These are phyloP conservation scores for Trachymyrmex septentrionalis DNA, from an alignment of 1,140 invertebrate genomes.

Conservation along the genomic window DNA sequence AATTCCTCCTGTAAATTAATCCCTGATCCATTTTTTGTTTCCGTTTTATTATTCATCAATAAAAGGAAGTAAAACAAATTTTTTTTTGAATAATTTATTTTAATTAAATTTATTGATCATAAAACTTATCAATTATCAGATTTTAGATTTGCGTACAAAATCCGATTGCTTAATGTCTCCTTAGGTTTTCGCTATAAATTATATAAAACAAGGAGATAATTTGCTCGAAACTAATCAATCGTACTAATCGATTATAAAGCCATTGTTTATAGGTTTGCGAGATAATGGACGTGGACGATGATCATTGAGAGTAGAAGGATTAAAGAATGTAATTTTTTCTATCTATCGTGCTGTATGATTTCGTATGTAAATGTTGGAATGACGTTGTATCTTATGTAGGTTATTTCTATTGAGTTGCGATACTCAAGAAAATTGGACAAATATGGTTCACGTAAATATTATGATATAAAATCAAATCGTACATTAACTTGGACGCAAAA, in stretches of 20 bases:
- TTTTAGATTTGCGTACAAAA: too few relatives aligned
- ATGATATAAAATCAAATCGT: neutral
- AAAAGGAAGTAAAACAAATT: too few relatives aligned
- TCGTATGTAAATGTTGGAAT: constrained; percentile 31
- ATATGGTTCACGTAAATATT: neutral
- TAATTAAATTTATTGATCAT: too few relatives aligned
- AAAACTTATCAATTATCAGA: too few relatives aligned
- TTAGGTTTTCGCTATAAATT: neutral
- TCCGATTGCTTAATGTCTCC: too few relatives aligned
- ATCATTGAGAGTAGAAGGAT: neutral
- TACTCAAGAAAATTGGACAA: neutral
- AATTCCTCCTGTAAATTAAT: too few relatives aligned
- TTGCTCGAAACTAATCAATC: neutral
- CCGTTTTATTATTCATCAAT: too few relatives aligned
- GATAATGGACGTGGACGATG: neutral
- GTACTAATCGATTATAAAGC: constrained; percentile 13
- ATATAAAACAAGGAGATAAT: neutral
- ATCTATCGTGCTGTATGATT: constrained; percentile 15
- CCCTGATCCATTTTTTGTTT: too few relatives aligned
- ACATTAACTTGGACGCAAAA: neutral
- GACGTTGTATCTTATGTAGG: neutral
- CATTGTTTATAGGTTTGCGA: constrained; percentile 14
- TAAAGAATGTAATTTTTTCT: constrained; percentile 31
- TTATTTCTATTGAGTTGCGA: neutral
- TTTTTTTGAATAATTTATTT: too few relatives aligned